Base-by-base conservation (phyloP, 1,140 invertebrate genomes). In the Eurosta solidaginis region DNA sequence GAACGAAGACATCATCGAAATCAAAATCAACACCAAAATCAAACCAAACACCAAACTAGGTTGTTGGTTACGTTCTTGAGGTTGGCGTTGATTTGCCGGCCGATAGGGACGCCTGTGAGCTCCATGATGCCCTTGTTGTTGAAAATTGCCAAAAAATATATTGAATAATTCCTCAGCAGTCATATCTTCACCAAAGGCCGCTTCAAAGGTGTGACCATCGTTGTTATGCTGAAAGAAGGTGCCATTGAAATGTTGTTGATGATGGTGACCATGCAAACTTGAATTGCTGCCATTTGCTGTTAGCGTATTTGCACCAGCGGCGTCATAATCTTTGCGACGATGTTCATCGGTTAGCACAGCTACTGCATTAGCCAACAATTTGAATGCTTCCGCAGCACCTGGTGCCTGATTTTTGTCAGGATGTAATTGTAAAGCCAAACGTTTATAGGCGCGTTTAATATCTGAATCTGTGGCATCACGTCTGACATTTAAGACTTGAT, bases 361-460 rank as follows among this genome's bases (percentile, higher is more conserved):
- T 77, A 97, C 98, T 7, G 98, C 97, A 91, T 98, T 99, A 78
- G 97, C 91, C 45, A 92, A 90, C 2, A 90, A 94, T 92, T 99
- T 99, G 87, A 99, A 99, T 9, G 98, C 97, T 89, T 99, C 97
- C 20, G 93, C 94, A 40, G 98, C 94, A 12, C 97, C 97, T 0
- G 97, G 97, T 25, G 96, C 95, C 88, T 96, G 96, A 88, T 99
- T 99, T 89, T 99, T 99, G 88, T 99, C 98, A 0, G 98, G 98
- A 91, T 99, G 98, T 81, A 99, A 93, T 86, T 97, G 94, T 50
- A 99, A 89, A 0, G 98, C 98, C 76, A 99, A 88, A 88, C 98
- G 98, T 86, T 96, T 95, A 87, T 99, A 99, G 1, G 96, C 92
- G 87, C 97, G 98, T 88, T 99, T 99, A 42, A 99, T 93, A 81